Evolutionary conservation across 2,797 vertebrate species (phyloP).

Genomic region (Coregonus sp.): DNA sequence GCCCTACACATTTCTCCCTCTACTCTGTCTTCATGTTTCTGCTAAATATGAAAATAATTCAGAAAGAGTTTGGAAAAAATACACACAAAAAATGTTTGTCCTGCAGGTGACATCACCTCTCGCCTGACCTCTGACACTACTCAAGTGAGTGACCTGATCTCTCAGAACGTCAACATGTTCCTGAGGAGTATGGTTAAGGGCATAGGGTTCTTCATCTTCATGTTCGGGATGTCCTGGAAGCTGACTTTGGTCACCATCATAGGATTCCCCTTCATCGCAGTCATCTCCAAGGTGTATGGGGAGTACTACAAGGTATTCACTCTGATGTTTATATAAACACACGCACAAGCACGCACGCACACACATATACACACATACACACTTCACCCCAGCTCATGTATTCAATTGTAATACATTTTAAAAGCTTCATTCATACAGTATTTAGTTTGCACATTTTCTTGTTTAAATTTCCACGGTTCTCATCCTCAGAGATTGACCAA

Average conservation of each 20-base stretch:
- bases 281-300: slow-evolving; percentile 88
- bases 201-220: slow-evolving; percentile 87
- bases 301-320: slow-evolving; percentile 89
- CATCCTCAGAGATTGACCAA: slow-evolving; percentile 84
- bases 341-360: not conserved
- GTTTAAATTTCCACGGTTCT: not conserved
- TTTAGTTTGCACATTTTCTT: not conserved
- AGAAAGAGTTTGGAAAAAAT: no score
- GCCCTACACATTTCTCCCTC: no score
- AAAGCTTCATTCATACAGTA: not conserved
- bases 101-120: slow-evolving; percentile 92
- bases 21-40: no score
- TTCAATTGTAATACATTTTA: not conserved
- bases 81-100: not conserved
- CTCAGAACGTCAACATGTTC: slow-evolving; percentile 92
- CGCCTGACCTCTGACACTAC: slow-evolving; percentile 94
- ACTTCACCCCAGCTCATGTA: not conserved
- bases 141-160: slow-evolving; percentile 93
- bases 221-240: slow-evolving; percentile 94
- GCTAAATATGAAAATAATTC: no score
- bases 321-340: not conserved
- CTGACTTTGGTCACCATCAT: slow-evolving; percentile 89
- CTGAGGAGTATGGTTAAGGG: slow-evolving; percentile 85
- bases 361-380: not conserved
- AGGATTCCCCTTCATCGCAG: slow-evolving; percentile 91